phyloP scores from a whole-genome alignment of 2,113 vertebrate species.

The Crotalus horridus region DNA sequence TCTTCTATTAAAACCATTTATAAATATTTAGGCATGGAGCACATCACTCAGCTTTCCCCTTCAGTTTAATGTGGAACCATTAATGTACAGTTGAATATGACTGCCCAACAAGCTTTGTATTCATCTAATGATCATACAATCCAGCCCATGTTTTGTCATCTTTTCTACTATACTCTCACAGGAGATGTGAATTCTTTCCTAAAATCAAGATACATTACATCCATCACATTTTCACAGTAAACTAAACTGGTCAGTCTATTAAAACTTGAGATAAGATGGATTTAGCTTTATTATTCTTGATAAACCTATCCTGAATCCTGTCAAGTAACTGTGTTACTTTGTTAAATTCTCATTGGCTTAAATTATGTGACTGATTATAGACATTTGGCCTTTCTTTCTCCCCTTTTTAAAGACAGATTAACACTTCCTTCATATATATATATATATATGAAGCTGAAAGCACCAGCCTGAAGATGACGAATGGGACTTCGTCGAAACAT shows the following conservation, averaged over 20 bases:
- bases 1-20: not conserved
- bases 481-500: no score
- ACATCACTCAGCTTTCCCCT: not conserved
- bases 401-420: not conserved
- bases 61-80: not conserved
- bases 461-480: no score
- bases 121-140: not conserved
- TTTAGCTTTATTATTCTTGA: not conserved
- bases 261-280: not conserved
- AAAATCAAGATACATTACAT: not conserved
- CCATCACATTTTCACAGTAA: not conserved
- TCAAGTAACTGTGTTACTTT: not conserved
- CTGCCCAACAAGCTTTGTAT: not conserved
- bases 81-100: not conserved
- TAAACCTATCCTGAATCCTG: not conserved
- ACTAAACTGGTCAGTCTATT: not conserved
- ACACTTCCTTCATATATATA: not conserved
- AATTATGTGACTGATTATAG: not conserved
- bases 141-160: not conserved
- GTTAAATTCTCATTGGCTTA: not conserved
- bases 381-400: not conserved
- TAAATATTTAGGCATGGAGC: not conserved
- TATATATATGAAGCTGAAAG: not conserved
- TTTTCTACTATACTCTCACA: not conserved
- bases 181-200: not conserved